Conservation (phyloP, 2,888 invertebrate genomes). For the Temnothorax rugatulus region DNA sequence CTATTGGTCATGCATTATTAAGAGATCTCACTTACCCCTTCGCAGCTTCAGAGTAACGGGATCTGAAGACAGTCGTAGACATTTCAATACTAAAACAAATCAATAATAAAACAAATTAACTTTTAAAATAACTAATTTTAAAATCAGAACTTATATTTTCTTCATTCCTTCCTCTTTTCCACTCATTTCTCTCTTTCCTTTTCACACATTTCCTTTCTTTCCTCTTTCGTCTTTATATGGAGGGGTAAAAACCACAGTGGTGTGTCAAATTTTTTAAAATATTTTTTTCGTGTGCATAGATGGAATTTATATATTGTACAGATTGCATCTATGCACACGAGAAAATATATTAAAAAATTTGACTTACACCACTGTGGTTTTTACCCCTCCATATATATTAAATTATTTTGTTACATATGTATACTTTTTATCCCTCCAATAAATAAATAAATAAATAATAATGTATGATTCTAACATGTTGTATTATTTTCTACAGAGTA, state of each 20-base stretch:
- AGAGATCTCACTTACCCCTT: constrained; percentile 91
- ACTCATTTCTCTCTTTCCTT: not conserved
- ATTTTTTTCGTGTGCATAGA: too few relatives aligned
- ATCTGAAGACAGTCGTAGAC: constrained; percentile 96
- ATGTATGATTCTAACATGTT: not conserved
- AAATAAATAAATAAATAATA: constrained; percentile 15
- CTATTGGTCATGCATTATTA: not conserved
- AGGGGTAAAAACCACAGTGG: too few relatives aligned
- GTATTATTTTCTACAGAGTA: not conserved
- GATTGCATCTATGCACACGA: too few relatives aligned
- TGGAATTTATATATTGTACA: too few relatives aligned
- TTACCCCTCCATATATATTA: too few relatives aligned
- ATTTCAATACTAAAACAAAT: constrained; percentile 95
- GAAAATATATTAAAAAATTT: too few relatives aligned
- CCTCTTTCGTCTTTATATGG: not conserved
- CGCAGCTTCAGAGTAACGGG: constrained; percentile 96
- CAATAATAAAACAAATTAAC: constrained; percentile 48
- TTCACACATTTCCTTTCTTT: not conserved
- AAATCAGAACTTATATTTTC: not conserved
- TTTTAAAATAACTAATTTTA: constrained; percentile 25
- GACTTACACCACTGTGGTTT: too few relatives aligned
- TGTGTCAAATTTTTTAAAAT: too few relatives aligned
- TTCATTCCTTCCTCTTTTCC: not conserved
- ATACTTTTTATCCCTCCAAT: not conserved
- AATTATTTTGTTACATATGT: not conserved